A percentile compares a stretch with the other conserved stretches of the same genome.
Conservation (phyloP, 92 coral and sea anemone species). For the Epizoanthus rinbou region DNA sequence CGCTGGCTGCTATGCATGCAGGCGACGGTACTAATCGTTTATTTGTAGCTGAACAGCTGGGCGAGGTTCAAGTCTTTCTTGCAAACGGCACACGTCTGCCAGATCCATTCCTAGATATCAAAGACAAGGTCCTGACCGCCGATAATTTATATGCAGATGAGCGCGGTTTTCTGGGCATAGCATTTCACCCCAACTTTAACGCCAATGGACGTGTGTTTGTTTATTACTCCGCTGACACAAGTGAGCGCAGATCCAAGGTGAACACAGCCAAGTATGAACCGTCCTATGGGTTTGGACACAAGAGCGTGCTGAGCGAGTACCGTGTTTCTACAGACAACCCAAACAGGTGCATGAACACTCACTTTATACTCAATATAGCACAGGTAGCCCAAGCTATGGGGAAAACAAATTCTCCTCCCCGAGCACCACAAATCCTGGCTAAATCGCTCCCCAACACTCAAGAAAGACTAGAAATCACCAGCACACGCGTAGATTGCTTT, state of each 20-base stretch:
- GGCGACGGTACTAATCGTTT: conserved; percentile 75
- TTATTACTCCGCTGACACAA: conserved; percentile 60
- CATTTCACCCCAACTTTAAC: conserved; percentile 75
- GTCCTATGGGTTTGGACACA: conserved; percentile 42
- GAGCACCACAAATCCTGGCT: too few relatives aligned
- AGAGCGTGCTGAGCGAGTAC: conserved; percentile 79
- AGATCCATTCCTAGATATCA: conserved; percentile 72
- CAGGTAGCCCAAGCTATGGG: too few relatives aligned
- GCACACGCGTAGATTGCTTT: too few relatives aligned
- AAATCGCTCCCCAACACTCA: too few relatives aligned
- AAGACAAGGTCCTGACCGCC: conserved; percentile 61
- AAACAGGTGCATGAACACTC: background rate
- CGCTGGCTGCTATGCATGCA: conserved; percentile 79
- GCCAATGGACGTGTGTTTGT: conserved; percentile 75
- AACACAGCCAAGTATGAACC: background rate
- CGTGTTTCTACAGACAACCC: conserved; percentile 58
- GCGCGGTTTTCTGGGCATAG: conserved; percentile 82
- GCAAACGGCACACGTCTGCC: conserved; percentile 50
- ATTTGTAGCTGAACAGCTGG: conserved; percentile 81
- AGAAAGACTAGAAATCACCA: too few relatives aligned
- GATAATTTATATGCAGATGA: conserved; percentile 71
- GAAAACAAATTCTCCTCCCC: too few relatives aligned
- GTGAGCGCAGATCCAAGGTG: too few relatives aligned
- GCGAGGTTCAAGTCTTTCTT: conserved; percentile 65
- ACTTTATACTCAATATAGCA: too few relatives aligned